phyloP scores from a whole-genome alignment of 2,888 invertebrate genomes.

The Cosmopolites sordidus region DNA sequence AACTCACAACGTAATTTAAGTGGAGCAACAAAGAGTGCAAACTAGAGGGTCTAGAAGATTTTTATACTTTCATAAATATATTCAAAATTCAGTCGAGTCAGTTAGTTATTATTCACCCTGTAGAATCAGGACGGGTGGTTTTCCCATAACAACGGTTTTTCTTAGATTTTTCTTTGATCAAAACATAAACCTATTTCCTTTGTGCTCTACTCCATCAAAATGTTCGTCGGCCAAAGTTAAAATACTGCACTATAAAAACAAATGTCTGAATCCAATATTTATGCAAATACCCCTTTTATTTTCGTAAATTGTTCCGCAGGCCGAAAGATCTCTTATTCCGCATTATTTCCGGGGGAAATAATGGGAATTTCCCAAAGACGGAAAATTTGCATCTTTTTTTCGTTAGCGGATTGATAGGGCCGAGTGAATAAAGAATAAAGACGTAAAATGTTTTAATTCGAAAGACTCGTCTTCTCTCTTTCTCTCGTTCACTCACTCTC shows the following conservation, averaged over 20 bases:
- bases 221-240: constrained; percentile 10
- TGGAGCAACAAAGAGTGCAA: no score
- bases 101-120: no score
- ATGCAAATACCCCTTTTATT: constrained; percentile 26
- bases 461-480: constrained; percentile 1
- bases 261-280: constrained; percentile 25
- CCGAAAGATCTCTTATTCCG: constrained; percentile 21
- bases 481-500: background rate
- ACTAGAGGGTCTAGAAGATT: no score
- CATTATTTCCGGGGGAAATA: constrained; percentile 20
- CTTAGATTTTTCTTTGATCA: no score
- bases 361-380: constrained; percentile 21
- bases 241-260: constrained; percentile 23
- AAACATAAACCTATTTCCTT: background rate
- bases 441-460: constrained; percentile 25
- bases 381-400: constrained; percentile 32
- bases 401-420: constrained; percentile 28
- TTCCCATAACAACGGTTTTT: no score
- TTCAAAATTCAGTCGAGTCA: no score
- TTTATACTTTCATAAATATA: no score
- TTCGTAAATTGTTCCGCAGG: constrained; percentile 25
- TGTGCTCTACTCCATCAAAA: constrained; percentile 9
- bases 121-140: no score
- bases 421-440: constrained; percentile 23
- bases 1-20: no score